Conservation (phyloP, 2,888 invertebrate species). For the Drosophila demipolita region DNA sequence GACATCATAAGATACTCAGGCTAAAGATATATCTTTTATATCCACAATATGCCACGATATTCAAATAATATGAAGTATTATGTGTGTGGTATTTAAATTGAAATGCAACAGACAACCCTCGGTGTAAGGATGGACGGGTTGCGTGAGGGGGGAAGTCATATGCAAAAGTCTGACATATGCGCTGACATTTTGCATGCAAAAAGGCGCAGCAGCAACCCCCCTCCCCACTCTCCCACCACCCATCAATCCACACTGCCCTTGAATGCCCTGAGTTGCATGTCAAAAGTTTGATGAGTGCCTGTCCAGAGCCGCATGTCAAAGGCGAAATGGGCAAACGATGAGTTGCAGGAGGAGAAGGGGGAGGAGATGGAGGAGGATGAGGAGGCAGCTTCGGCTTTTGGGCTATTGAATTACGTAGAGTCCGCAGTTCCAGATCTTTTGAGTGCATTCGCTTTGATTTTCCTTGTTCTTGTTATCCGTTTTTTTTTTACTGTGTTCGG, state of each 20-base stretch:
- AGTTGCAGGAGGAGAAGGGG: conserved; percentile 5
- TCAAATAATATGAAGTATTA: conserved; percentile 37
- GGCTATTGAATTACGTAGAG: conserved; percentile 80
- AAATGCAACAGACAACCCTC: conserved; percentile 55
- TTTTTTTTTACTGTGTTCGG: conserved; percentile 1
- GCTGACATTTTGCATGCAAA: conserved; percentile 81
- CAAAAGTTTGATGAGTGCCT: conserved; percentile 80
- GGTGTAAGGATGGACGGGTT: neutral
- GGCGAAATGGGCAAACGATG: conserved; percentile 32
- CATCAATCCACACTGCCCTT: neutral
- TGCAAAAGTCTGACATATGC: conserved; percentile 80
- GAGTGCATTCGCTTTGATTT: conserved; percentile 78
- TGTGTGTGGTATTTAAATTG: conserved; percentile 1
- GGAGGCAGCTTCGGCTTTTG: conserved; percentile 51
- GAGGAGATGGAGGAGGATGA: neutral
- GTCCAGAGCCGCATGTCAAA: conserved; percentile 74
- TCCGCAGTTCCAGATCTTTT: conserved; percentile 68
- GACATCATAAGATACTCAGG: neutral
- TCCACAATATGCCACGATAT: conserved; percentile 50
- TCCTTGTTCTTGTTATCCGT: conserved; percentile 20
- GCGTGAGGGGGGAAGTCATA: conserved; percentile 36
- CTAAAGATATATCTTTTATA: conserved; percentile 5
- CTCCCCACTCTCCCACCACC: neutral
- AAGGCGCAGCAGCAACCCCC: conserved; percentile 68
- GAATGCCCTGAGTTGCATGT: conserved; percentile 64